Evolutionary conservation across 2,797 vertebrate genomes (phyloP).

Genomic region (Rallus crepitans): DNA sequence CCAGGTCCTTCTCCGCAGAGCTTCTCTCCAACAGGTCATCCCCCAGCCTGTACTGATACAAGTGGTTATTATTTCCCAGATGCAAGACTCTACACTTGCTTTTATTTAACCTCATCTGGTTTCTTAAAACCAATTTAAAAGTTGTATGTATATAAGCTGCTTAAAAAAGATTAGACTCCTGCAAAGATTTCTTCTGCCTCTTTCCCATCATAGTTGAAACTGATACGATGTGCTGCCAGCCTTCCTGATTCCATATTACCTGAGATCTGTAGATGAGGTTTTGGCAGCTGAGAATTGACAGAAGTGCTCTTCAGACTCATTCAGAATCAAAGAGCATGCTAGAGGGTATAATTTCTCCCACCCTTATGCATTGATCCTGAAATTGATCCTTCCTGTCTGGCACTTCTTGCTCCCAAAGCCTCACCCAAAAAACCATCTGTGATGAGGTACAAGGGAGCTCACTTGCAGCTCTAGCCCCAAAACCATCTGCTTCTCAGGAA

Average conservation of each 20-base stretch:
- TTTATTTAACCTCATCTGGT: too few relatives aligned
- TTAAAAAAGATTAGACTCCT: background rate
- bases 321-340: background rate
- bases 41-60: too few relatives aligned
- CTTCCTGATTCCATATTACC: background rate
- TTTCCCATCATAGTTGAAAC: background rate
- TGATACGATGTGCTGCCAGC: background rate
- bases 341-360: background rate
- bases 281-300: constrained; percentile 9
- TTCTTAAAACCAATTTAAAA: background rate
- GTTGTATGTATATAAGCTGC: background rate
- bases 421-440: background rate
- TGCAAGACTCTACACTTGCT: too few relatives aligned
- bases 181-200: background rate
- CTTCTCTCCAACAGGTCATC: too few relatives aligned
- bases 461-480: background rate
- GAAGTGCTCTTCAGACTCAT: background rate
- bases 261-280: background rate
- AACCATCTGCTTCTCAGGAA: background rate
- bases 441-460: background rate
- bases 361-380: background rate
- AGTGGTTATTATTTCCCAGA: too few relatives aligned
- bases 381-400: background rate
- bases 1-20: too few relatives aligned
- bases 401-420: background rate